Evolutionary conservation across 2,888 invertebrate species (phyloP).

Genomic region (Hyalella azteca): DNA sequence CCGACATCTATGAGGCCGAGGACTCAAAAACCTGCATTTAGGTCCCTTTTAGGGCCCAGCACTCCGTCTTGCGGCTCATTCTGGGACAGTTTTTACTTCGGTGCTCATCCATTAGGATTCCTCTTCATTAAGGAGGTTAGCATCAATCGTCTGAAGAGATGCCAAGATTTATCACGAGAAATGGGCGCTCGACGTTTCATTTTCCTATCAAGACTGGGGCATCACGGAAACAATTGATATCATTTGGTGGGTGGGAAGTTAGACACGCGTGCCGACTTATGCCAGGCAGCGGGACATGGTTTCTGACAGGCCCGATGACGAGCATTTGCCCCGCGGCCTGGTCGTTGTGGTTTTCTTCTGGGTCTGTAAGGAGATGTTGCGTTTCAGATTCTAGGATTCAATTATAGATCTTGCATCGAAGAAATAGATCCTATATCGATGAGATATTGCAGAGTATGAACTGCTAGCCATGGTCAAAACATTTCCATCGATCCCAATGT

Average conservation of each 20-base stretch:
- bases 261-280: slow-evolving; percentile 6
- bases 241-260: not conserved
- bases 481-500: too few relatives aligned
- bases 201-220: not conserved
- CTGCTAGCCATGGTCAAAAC: too few relatives aligned
- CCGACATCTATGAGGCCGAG: not conserved
- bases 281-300: too few relatives aligned
- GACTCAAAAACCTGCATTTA: slow-evolving; percentile 1
- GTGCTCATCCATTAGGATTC: slow-evolving; percentile 1
- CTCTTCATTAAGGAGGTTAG: not conserved
- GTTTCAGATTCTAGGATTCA: too few relatives aligned
- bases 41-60: not conserved
- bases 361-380: too few relatives aligned
- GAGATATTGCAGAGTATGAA: too few relatives aligned
- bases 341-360: too few relatives aligned
- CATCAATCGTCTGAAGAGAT: slow-evolving; percentile 14
- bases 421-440: too few relatives aligned
- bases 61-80: too few relatives aligned
- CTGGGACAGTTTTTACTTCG: slow-evolving; percentile 5
- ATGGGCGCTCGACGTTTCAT: not conserved
- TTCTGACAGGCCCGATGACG: too few relatives aligned
- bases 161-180: slow-evolving; percentile 5
- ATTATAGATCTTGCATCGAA: too few relatives aligned
- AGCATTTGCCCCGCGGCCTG: too few relatives aligned
- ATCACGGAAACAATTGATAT: not conserved